Conservation (phyloP, 2,797 vertebrate genomes). For the Gymnocypris eckloni region DNA sequence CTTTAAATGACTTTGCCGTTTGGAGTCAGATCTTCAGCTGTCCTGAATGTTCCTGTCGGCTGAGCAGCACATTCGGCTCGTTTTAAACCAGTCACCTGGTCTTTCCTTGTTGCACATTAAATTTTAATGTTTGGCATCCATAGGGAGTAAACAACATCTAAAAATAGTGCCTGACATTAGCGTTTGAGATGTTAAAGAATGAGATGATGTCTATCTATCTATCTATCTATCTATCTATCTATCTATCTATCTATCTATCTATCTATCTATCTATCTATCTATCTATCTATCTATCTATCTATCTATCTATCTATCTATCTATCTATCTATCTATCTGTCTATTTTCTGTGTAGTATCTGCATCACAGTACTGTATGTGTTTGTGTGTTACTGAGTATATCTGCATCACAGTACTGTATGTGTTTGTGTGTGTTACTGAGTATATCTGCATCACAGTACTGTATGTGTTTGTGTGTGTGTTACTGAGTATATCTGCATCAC, state of each 20-base stretch:
- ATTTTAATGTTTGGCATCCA: slow-evolving; percentile 58
- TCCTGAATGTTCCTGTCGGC: neutral
- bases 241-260: neutral
- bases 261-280: neutral
- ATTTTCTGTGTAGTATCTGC: no score
- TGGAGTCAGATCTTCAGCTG: slow-evolving; percentile 16
- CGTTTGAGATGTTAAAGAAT: slow-evolving; percentile 48
- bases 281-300: neutral
- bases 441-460: no score
- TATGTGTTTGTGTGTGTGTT: no score
- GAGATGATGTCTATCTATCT: neutral
- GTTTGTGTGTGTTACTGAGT: neutral
- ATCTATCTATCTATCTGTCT: neutral
- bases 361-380: no score
- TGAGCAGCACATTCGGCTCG: neutral
- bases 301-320: neutral
- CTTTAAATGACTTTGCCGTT: slow-evolving; percentile 59
- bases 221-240: neutral
- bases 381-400: neutral
- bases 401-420: neutral
- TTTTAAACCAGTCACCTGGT: slow-evolving; percentile 33
- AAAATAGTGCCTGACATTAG: slow-evolving; percentile 67
- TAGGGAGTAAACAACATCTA: slow-evolving; percentile 57
- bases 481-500: no score
- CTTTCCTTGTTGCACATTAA: slow-evolving; percentile 45